These are phyloP conservation scores for Bombus polaris DNA, from an alignment of 1,140 invertebrate species.

Conservation along the genomic window DNA sequence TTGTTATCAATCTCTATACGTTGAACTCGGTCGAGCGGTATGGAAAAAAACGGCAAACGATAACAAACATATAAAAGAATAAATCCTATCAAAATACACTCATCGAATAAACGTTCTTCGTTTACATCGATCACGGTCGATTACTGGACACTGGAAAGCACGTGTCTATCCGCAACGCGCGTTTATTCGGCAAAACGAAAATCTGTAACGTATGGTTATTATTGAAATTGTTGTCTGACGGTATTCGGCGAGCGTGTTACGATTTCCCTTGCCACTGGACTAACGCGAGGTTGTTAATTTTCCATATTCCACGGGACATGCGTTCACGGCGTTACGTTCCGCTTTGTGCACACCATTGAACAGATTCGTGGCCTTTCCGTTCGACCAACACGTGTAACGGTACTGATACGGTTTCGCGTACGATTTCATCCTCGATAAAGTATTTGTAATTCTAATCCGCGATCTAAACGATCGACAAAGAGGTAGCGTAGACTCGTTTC, in stretches of 20 bases:
- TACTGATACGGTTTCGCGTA: not conserved
- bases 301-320: conserved; percentile 34
- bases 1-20: not conserved
- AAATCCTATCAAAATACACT: not conserved
- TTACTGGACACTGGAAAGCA: not conserved
- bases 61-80: not conserved
- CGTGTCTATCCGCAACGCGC: not conserved
- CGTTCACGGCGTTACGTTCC: conserved; percentile 18
- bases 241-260: not conserved
- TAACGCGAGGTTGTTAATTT: conserved; percentile 43
- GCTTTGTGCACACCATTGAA: conserved; percentile 35
- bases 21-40: not conserved
- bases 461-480: not conserved
- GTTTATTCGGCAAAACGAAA: conserved; percentile 24
- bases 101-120: not conserved
- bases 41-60: not conserved
- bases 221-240: conserved; percentile 28
- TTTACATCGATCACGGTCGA: not conserved
- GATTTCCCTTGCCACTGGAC: too few species aligned
- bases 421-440: conserved; percentile 15
- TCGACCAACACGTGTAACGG: not conserved
- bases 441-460: conserved; percentile 30
- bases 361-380: conserved; percentile 20
- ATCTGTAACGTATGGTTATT: conserved; percentile 11
- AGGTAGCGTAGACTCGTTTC: not conserved